Conservation (phyloP, 2,888 invertebrate genomes). For the Agriopis leucophaearia region DNA sequence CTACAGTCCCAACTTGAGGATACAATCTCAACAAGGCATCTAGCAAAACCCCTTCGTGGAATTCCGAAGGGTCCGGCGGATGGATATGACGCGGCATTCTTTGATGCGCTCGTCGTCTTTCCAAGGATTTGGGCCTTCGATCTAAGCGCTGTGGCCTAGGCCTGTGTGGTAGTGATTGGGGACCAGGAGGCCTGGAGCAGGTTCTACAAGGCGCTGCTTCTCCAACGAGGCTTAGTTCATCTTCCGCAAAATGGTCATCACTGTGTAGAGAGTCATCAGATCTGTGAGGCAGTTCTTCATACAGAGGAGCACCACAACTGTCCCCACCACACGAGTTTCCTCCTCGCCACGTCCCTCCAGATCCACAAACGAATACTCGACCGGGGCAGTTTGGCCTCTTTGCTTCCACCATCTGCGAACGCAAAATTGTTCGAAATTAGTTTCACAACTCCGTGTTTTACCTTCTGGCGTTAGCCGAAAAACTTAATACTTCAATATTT, state of each 20-base stretch:
- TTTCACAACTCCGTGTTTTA: constrained; percentile 19
- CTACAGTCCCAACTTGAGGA: constrained; percentile 90
- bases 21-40: constrained; percentile 91
- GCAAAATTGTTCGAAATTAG: constrained; percentile 39
- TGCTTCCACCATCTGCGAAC: constrained; percentile 90
- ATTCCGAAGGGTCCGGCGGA: constrained; percentile 91
- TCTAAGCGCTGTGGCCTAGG: constrained; percentile 87
- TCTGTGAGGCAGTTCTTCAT: constrained; percentile 91
- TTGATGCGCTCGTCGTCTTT: constrained; percentile 80
- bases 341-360: constrained; percentile 86
- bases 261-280: constrained; percentile 88
- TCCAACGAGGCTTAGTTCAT: constrained; percentile 89
- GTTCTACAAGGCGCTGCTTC: constrained; percentile 81
- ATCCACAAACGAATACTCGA: constrained; percentile 90
- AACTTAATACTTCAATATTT: constrained; percentile 27
- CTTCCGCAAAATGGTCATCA: constrained; percentile 95
- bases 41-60: constrained; percentile 92
- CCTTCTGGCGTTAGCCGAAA: constrained; percentile 17
- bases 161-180: constrained; percentile 84
- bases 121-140: constrained; percentile 85
- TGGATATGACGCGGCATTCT: constrained; percentile 84
- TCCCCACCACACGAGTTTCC: constrained; percentile 79
- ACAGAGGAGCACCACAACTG: constrained; percentile 89
- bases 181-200: constrained; percentile 82
- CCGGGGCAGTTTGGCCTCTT: constrained; percentile 87